Evolutionary conservation across 1,140 invertebrate species (phyloP).

Genomic region (Maniola jurtina): DNA sequence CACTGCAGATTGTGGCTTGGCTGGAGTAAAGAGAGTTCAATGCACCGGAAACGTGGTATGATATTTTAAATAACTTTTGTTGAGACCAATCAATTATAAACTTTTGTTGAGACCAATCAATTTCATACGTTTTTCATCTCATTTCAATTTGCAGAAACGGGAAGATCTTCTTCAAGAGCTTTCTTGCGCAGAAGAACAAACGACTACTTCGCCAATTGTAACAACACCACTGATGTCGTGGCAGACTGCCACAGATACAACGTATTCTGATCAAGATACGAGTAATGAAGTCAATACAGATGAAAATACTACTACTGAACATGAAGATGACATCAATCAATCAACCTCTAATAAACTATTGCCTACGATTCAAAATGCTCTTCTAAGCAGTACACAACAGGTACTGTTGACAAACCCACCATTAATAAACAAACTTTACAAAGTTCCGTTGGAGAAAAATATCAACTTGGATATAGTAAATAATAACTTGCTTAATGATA

Average conservation of each 20-base stretch:
- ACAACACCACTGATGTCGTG: conserved; percentile 40
- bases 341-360: conserved; percentile 35
- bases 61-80: neutral
- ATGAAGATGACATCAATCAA: conserved; percentile 48
- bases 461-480: conserved; percentile 42
- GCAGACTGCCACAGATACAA: conserved; percentile 43
- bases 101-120: no score
- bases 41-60: conserved; percentile 85
- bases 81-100: no score
- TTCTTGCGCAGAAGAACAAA: conserved; percentile 61
- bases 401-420: conserved; percentile 27
- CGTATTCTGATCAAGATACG: conserved; percentile 49
- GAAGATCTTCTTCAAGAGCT: conserved; percentile 69
- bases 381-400: conserved; percentile 28
- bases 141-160: conserved; percentile 58
- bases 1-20: conserved; percentile 92
- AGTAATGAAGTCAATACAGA: conserved; percentile 50
- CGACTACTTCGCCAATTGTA: conserved; percentile 22
- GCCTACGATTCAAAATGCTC: conserved; percentile 29
- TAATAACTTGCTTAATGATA: conserved; percentile 60
- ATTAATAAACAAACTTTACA: conserved; percentile 31
- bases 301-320: conserved; percentile 51
- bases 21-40: conserved; percentile 86
- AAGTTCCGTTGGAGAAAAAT: conserved; percentile 43
- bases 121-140: neutral